Evolutionary conservation across 1,140 invertebrate genomes (phyloP), one percentile per base, ranked within the genome.

Genomic region (Lycorma delicatula): DNA sequence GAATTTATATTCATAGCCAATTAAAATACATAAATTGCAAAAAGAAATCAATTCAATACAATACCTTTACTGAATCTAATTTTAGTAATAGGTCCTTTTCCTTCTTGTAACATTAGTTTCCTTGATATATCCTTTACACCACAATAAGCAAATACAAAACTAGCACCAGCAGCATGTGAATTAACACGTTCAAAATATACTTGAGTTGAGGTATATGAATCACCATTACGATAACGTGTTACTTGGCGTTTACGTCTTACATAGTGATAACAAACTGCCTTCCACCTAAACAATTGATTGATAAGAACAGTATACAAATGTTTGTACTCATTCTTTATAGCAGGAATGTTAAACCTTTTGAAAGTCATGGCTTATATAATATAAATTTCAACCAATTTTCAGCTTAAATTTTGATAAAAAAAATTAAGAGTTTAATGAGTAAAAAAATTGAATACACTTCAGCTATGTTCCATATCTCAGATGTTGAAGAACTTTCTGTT

Each of bases 141-240:
- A 68, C 86, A 90, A 61, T 82, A 82, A 16, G 85, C 81, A 66
- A 84, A 89, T 52, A 86, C 82, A 66, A 91, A 92, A 41, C 83
- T 83, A 5, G 85, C 83, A 2, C 85, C 86, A 0, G 86, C 81
- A 1, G 84, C 84, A 65, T 89, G 85, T 1, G 87, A 86, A 70
- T 91, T 91, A 13, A 91, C 84, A 55, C 89, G 71, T 66, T 93
- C 89, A 67, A 91, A 91, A 69, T 89, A 91, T 0, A 90, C 86
- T 79, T 90, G 78, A 36, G 86, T 88, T 11, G 84, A 85, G 1
- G 86, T 88, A 66, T 87, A 88, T 46, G 87, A 84, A 69, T 89
- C 86, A 5, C 87, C 88, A 72, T 91, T 89, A 47, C 87, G 76
- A 67, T 91, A 91, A 48, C 87, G 77, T 44, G 83, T 85, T 62